Evolutionary conservation across 2,888 invertebrate species (phyloP), one percentile per base, ranked within the genome.

Genomic region (Amiota minor): DNA sequence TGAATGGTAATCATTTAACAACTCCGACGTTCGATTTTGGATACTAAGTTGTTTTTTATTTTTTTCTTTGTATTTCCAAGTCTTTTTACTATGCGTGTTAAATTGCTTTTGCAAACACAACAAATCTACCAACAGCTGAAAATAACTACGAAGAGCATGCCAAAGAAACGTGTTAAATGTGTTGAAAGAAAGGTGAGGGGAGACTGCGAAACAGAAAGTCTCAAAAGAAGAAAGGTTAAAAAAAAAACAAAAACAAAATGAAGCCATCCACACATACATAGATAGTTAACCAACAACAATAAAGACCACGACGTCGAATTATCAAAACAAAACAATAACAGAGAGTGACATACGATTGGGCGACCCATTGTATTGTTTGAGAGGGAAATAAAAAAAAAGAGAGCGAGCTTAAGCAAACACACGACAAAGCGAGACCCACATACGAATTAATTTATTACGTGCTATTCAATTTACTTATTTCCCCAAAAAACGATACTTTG

Each of bases 321-420:
- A 56, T 16, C 10, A 56, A 56, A 56, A 56, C 56, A n/a, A 56
- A 56, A 56, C 16, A 16, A 56, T 56, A 56, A 53, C 53, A 53
- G 53, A 53, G 53, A 53, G 53, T 9, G 35, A 35, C 35, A 35
- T 3, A 35, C 35, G 6, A 35, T 1, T 35, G 35, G 6, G 35
- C 35, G 6, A 35, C 35, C 35, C 6, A 56, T 56, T 16, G 18
- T 1, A 35, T 56, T 56, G 18, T 56, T n/a, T 56, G 56, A 16
- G 16, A 16, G 56, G 16, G n/a, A 56, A 18, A 56, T 14, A 56
- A 9, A 56, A 10, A 16, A 18, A 16, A 18, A 56, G 56, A 56
- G 56, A 56, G 56, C 8, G 56, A 16, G 56, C n/a, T 2, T 56
- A 56, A 20, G 56, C n/a, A 56, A 14, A 35, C 35, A 35, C 6